Conservation (phyloP, 2,888 invertebrate species). For the Cryptocephalus moraei region DNA sequence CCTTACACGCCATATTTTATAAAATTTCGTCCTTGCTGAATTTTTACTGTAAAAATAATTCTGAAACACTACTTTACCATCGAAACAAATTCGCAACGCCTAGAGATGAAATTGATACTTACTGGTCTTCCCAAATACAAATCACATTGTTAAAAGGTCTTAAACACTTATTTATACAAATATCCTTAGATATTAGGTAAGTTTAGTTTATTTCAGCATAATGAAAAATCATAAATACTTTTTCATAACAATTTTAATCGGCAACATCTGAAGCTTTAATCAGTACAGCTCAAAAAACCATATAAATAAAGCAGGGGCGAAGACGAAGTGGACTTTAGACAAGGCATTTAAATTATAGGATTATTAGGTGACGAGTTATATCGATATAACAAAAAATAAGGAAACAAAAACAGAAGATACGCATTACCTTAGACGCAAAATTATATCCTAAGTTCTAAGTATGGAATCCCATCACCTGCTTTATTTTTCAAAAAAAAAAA, state of each 20-base stretch:
- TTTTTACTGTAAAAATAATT: too few relatives aligned
- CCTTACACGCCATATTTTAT: too few relatives aligned
- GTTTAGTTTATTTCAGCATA: too few relatives aligned
- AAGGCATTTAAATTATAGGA: conserved; percentile 18
- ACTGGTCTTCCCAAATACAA: too few relatives aligned
- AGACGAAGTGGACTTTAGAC: conserved; percentile 25
- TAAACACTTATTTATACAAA: too few relatives aligned
- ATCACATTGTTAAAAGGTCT: too few relatives aligned
- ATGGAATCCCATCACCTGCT: conserved; percentile 29
- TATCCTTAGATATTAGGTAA: too few relatives aligned
- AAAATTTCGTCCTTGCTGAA: too few relatives aligned
- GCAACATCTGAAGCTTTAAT: conserved; percentile 32
- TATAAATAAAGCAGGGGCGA: conserved; percentile 31
- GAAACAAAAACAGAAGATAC: conserved; percentile 7
- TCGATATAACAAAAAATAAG: neutral
- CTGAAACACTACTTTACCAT: too few relatives aligned
- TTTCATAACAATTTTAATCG: conserved; percentile 33
- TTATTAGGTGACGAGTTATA: conserved; percentile 23
- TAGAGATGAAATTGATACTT: too few relatives aligned
- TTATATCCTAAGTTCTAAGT: conserved; percentile 24
- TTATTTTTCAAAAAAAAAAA: conserved; percentile 26
- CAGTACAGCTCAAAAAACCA: conserved; percentile 29
- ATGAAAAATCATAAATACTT: conserved; percentile 1
- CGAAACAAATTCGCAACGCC: too few relatives aligned
- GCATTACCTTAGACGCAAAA: conserved; percentile 21